Evolutionary conservation across 2,888 invertebrate genomes (phyloP).

Genomic region (Beris morrisii): DNA sequence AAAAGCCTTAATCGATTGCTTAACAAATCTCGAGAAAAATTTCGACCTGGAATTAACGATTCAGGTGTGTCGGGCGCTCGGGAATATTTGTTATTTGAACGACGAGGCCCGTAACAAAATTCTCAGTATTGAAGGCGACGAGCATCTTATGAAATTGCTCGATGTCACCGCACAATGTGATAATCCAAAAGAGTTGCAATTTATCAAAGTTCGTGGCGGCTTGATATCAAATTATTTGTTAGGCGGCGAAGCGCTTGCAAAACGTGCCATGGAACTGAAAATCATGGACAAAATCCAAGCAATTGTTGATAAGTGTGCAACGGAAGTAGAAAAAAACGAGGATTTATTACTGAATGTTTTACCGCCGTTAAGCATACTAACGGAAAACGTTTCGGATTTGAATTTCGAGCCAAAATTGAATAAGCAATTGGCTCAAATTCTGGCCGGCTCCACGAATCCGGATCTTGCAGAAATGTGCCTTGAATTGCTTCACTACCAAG

Average conservation of each 20-base stretch:
- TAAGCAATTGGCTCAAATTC: constrained; percentile 64
- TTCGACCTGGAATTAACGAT: constrained; percentile 62
- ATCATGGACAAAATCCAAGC: constrained; percentile 60
- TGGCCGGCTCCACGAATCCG: constrained; percentile 64
- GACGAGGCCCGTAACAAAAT: constrained; percentile 67
- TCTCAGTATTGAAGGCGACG: constrained; percentile 58
- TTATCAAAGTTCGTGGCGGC: constrained; percentile 71
- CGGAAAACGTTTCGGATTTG: constrained; percentile 65
- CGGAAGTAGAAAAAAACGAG: constrained; percentile 59
- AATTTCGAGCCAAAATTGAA: constrained; percentile 62
- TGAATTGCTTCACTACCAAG: constrained; percentile 74
- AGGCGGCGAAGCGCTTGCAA: constrained; percentile 69
- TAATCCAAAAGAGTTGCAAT: constrained; percentile 56
- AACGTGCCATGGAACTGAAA: constrained; percentile 61
- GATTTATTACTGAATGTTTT: constrained; percentile 61
- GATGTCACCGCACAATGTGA: constrained; percentile 49
- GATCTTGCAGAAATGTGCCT: constrained; percentile 77
- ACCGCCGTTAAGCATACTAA: constrained; percentile 64
- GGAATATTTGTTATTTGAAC: constrained; percentile 88
- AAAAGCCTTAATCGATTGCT: constrained; percentile 61
- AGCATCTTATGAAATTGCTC: constrained; percentile 56
- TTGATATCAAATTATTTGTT: constrained; percentile 78
- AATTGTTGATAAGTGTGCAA: constrained; percentile 57
- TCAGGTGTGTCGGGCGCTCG: constrained; percentile 80
- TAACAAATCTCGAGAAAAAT: constrained; percentile 49